Percentiles rank a stretch among this genome's conserved stretches.
Conservation (phyloP, 1,140 invertebrate genomes). For the Drosophila ohnishii region DNA sequence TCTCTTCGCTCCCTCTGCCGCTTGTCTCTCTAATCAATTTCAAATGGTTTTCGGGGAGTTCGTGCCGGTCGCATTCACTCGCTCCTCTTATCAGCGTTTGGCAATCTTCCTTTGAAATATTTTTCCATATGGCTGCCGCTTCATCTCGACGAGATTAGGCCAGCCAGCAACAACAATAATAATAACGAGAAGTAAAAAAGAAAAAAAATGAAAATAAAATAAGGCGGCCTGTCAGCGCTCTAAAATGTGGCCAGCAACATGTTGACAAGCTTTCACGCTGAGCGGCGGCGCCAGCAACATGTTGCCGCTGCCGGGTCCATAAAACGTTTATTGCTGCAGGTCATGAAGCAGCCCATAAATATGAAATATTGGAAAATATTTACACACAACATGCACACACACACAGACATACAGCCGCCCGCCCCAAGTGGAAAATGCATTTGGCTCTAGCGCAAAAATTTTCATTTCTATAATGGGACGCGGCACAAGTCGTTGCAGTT, state of each 20-base stretch:
- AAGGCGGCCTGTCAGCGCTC: slow-evolving; percentile 43
- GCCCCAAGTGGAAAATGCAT: slow-evolving; percentile 57
- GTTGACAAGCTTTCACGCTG: slow-evolving; percentile 8
- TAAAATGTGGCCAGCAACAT: slow-evolving; percentile 34
- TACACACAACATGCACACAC: slow-evolving; percentile 16
- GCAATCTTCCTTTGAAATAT: slow-evolving; percentile 76
- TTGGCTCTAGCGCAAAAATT: slow-evolving; percentile 31
- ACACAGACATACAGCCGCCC: neutral
- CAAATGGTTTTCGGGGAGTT: slow-evolving; percentile 67
- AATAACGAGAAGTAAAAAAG: slow-evolving; percentile 7
- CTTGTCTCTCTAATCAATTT: slow-evolving; percentile 71
- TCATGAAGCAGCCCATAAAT: slow-evolving; percentile 74
- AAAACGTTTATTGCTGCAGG: slow-evolving; percentile 74
- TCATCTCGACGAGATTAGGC: slow-evolving; percentile 63
- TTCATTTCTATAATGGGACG: slow-evolving; percentile 39
- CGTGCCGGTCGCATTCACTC: slow-evolving; percentile 62
- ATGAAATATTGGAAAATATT: slow-evolving; percentile 57
- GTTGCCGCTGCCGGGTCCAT: slow-evolving; percentile 18
- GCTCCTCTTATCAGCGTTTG: slow-evolving; percentile 67
- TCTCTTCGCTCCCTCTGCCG: slow-evolving; percentile 4
- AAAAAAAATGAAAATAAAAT: slow-evolving; percentile 5
- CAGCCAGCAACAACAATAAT: slow-evolving; percentile 26
- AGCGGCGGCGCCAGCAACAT: slow-evolving; percentile 19
- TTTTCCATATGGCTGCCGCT: slow-evolving; percentile 75
- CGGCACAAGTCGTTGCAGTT: slow-evolving; percentile 29